Percentiles rank a stretch among this genome's conserved stretches.
Conservation (phyloP, 2,113 vertebrate genomes). For the Conger conger region DNA sequence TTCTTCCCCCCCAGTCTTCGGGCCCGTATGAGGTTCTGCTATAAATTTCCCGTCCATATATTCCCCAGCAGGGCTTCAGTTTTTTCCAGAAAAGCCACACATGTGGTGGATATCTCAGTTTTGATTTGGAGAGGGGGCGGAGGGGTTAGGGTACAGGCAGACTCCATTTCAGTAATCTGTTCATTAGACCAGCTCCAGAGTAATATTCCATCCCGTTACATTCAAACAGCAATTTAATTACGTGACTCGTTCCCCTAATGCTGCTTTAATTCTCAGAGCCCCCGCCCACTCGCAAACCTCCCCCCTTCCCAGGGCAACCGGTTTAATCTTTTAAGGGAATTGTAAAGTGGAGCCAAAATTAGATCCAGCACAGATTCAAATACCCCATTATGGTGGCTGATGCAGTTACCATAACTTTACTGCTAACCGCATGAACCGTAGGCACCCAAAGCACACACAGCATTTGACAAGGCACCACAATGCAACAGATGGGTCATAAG, state of each 20-base stretch:
- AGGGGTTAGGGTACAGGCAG: neutral
- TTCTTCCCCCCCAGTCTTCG: conserved; percentile 51
- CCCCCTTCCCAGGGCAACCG: neutral
- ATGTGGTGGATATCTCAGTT: conserved; percentile 69
- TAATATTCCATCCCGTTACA: conserved; percentile 11
- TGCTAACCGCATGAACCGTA: neutral
- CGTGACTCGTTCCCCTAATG: neutral
- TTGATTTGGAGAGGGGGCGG: conserved; percentile 46
- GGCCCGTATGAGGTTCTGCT: conserved; percentile 68
- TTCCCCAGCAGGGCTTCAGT: conserved; percentile 65
- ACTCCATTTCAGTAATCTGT: neutral
- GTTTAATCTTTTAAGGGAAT: neutral
- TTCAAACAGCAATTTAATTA: conserved; percentile 4
- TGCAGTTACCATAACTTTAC: neutral
- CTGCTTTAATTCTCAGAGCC: neutral
- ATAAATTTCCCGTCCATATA: conserved; percentile 76
- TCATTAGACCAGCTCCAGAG: neutral
- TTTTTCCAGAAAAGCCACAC: conserved; percentile 71
- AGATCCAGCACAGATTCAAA: neutral
- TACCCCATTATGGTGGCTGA: neutral
- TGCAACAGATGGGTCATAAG: neutral
- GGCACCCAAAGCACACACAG: neutral
- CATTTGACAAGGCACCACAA: neutral
- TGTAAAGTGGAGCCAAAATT: neutral
- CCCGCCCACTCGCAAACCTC: too few species aligned